Evolutionary conservation across 2,113 vertebrate genomes (phyloP).

Genomic region (Phyllostomus discolor): DNA sequence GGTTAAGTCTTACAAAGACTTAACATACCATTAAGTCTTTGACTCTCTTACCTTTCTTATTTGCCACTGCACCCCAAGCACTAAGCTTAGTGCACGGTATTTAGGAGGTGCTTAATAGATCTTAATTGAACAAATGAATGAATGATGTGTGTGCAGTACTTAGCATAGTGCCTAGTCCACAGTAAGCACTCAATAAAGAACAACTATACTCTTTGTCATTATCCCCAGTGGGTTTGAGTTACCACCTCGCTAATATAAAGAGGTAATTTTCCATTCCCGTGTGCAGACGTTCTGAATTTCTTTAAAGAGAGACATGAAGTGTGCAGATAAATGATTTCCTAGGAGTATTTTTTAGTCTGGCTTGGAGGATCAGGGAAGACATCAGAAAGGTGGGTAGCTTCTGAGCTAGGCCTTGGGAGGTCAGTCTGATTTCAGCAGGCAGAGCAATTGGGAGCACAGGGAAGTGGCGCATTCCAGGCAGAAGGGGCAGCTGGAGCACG

Average conservation of each 20-base stretch:
- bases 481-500: neutral
- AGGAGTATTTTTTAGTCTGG: neutral
- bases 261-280: neutral
- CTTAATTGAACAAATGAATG: neutral
- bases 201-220: neutral
- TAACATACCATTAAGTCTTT: neutral
- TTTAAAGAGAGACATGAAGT: conserved; percentile 6
- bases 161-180: neutral
- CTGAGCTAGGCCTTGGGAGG: neutral
- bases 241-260: neutral
- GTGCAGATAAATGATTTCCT: neutral
- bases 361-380: neutral
- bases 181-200: neutral
- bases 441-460: neutral
- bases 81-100: neutral
- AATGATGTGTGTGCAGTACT: neutral
- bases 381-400: neutral
- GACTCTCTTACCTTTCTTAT: neutral
- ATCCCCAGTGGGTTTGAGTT: neutral
- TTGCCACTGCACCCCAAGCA: neutral
- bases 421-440: neutral
- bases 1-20: neutral
- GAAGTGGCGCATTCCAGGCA: neutral
- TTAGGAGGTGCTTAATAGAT: neutral
- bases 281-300: neutral